Evolutionary conservation across 2,113 vertebrate species (phyloP).

Genomic region (Phrynosoma platyrhinos): DNA sequence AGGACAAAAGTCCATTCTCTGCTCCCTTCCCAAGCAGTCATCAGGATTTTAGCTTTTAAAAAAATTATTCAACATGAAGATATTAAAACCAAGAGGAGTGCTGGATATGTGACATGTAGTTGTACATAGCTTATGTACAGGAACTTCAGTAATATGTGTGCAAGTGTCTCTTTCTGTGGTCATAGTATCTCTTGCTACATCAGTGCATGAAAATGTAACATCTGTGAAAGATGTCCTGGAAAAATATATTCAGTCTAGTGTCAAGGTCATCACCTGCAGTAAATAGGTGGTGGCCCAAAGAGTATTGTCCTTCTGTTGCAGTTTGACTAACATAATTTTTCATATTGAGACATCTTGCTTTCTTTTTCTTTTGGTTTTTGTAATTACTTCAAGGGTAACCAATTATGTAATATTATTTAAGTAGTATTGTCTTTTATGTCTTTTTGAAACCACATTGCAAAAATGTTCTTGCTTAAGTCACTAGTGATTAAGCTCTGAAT

Average conservation of each 20-base stretch:
- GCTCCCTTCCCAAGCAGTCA: background rate
- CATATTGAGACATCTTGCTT: background rate
- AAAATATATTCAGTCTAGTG: background rate
- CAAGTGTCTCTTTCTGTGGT: too few relatives aligned
- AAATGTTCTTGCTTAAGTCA: slow-evolving; percentile 62
- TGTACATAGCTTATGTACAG: background rate
- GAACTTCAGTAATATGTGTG: background rate
- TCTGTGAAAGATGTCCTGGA: background rate
- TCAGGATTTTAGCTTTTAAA: background rate
- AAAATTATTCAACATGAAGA: background rate
- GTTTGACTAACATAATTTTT: background rate
- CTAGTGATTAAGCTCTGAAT: slow-evolving; percentile 59
- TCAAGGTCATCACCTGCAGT: background rate
- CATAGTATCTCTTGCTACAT: background rate
- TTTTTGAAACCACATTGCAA: slow-evolving; percentile 55
- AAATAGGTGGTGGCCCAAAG: background rate
- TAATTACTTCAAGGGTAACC: background rate
- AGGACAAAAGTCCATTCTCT: background rate
- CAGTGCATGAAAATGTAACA: background rate
- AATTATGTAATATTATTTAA: background rate
- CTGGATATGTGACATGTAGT: background rate
- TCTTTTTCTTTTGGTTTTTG: background rate
- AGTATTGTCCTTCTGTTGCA: background rate
- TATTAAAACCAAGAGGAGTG: background rate
- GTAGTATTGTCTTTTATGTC: slow-evolving; percentile 10